Evolutionary conservation across 1,140 invertebrate genomes (phyloP).

Genomic region (Cyclargus thomasi): DNA sequence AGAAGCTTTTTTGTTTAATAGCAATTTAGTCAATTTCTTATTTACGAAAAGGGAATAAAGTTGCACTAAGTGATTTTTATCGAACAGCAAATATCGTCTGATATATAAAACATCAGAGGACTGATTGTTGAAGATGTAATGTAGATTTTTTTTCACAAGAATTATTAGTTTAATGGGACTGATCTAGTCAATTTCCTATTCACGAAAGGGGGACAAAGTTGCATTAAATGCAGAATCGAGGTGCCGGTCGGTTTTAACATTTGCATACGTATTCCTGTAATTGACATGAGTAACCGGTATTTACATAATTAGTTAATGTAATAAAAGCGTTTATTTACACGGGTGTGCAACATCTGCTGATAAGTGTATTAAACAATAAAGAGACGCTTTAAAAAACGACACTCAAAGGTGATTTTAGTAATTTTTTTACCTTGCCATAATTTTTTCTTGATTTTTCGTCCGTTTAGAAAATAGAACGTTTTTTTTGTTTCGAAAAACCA

Average conservation of each 20-base stretch:
- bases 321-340: background rate
- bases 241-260: background rate
- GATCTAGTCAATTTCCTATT: too few relatives aligned
- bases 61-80: too few relatives aligned
- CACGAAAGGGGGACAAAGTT: too few relatives aligned
- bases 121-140: too few relatives aligned
- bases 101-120: too few relatives aligned
- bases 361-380: background rate
- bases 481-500: background rate
- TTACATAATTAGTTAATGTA: background rate
- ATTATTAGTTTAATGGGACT: too few relatives aligned
- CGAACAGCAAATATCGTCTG: too few relatives aligned
- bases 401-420: background rate
- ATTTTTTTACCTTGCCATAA: background rate
- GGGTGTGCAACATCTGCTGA: background rate
- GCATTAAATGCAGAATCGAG: too few relatives aligned
- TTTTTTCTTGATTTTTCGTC: background rate
- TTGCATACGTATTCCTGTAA: conserved; percentile 1
- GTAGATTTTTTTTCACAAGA: too few relatives aligned
- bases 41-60: too few relatives aligned
- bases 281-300: conserved; percentile 1
- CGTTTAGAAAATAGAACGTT: background rate
- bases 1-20: too few relatives aligned
- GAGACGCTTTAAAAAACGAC: background rate
- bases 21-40: too few relatives aligned